Evolutionary conservation across 1,140 invertebrate species (phyloP).

Genomic region (Thalassaphorura encarpata): DNA sequence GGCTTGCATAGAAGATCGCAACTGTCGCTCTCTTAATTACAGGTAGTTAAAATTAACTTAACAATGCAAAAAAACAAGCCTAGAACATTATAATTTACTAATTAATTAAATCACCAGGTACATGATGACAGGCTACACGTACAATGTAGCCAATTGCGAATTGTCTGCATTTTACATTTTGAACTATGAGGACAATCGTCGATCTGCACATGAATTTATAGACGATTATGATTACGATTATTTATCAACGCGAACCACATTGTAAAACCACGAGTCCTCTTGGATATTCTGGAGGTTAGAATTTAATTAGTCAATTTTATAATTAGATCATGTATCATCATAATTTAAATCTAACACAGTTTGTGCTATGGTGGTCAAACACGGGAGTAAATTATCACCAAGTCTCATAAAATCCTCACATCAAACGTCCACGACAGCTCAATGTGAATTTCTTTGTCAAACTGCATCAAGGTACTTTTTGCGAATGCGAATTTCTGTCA

Average conservation of each 20-base stretch:
- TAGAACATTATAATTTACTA: too few relatives aligned
- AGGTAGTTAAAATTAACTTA: conserved; percentile 9
- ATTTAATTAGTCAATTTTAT: background rate
- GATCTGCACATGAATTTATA: conserved; percentile 21
- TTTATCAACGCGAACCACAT: conserved; percentile 30
- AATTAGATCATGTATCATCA: background rate
- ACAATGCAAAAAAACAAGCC: too few relatives aligned
- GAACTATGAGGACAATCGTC: conserved; percentile 6
- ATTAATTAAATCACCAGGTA: conserved; percentile 3
- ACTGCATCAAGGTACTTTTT: conserved; percentile 13
- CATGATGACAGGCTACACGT: conserved; percentile 19
- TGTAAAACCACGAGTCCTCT: conserved; percentile 27
- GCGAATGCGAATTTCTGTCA: background rate
- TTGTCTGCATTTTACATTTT: conserved; percentile 24
- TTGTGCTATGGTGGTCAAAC: conserved; percentile 15
- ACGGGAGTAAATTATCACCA: conserved; percentile 15
- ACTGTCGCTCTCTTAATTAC: conserved; percentile 26
- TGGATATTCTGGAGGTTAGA: conserved; percentile 23
- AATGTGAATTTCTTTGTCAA: conserved; percentile 30
- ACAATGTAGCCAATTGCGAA: conserved; percentile 29
- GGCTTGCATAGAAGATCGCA: conserved; percentile 25
- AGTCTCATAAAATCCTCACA: conserved; percentile 27
- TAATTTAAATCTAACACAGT: conserved; percentile 13
- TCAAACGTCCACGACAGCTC: conserved; percentile 15
- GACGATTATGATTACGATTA: conserved; percentile 33